These are phyloP conservation scores for Himantopus leucocephalus DNA, from an alignment of 2,113 vertebrate genomes.

Conservation along the genomic window DNA sequence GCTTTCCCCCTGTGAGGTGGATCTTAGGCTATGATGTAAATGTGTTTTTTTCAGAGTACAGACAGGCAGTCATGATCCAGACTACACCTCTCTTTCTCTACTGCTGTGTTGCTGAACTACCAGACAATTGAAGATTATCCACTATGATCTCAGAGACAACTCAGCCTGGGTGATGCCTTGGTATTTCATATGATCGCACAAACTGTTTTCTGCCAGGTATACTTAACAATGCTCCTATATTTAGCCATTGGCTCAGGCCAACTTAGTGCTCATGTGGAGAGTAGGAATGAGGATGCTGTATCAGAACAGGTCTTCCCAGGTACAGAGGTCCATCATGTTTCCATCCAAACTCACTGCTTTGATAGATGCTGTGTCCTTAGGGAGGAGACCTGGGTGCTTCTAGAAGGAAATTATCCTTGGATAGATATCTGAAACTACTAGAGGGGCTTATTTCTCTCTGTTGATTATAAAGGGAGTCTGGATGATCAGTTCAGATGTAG, in stretches of 20 bases:
- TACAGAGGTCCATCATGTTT: not conserved
- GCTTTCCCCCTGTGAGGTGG: not conserved
- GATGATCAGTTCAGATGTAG: not conserved
- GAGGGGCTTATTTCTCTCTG: not conserved
- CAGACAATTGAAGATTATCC: not conserved
- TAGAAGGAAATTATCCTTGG: not conserved
- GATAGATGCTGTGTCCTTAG: not conserved
- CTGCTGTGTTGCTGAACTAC: not conserved
- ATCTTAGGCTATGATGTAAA: not conserved
- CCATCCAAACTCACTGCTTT: not conserved
- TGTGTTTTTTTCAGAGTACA: not conserved
- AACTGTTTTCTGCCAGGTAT: not conserved
- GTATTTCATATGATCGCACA: rapidly evolving
- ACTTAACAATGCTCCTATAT: not conserved
- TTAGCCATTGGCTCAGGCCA: not conserved
- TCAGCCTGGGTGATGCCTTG: not conserved
- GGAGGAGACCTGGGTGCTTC: not conserved
- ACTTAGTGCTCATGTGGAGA: not conserved
- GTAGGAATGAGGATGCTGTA: not conserved
- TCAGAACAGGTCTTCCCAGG: not conserved
- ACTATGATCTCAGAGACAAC: not conserved
- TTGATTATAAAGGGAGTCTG: not conserved
- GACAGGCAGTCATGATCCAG: not conserved
- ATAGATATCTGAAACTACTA: not conserved
- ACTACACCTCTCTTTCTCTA: not conserved